Evolutionary conservation across 2,888 invertebrate species (phyloP), one percentile per base, ranked within the genome.

Genomic region (Noctua janthina): DNA sequence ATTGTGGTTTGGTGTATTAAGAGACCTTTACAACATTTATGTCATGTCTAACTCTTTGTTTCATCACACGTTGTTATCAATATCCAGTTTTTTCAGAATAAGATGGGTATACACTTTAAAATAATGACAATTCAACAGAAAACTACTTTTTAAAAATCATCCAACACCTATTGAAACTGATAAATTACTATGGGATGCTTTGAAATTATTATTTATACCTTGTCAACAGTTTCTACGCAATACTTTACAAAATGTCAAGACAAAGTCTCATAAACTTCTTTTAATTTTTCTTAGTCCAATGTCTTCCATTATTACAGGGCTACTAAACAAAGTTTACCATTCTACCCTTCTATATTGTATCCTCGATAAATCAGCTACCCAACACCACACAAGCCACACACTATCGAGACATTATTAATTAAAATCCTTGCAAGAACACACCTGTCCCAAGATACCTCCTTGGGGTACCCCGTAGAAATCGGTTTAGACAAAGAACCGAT

Each of bases 391-490:
- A 93, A 92, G 93, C 91, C 90, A 90, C 91, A 92, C 88, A 93
- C 93, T 95, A 96, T 96, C 94, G 95, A 94, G 94, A 93, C 94
- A 96, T 96, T 95, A 96, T 95, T 96, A 96, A 96, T 96, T 96
- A 96, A 96, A 96, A 95, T 93, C 95, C 93, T 88, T 90, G 89
- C 87, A 93, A 94, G 94, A 94, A 95, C 94, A 90, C 95, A 96
- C 96, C 95, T 96, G 95, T 95, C 96, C 96, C 95, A 92, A 80
- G 93, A 93, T 79, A 90, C 85, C 84, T 87, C 85, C 85, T 86
- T 81, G 81, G 85, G 88, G 85, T 81, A 86, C 79, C 49, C 87
- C 79, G 51, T 74, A 68, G 92, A 93, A 92, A 93, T 94, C 93
- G 92, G 93, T 91, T 93, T 92, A 93, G 93, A 93, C 94, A 93